Conservation (phyloP, 2,113 vertebrate genomes). For the Furnarius figulus region DNA sequence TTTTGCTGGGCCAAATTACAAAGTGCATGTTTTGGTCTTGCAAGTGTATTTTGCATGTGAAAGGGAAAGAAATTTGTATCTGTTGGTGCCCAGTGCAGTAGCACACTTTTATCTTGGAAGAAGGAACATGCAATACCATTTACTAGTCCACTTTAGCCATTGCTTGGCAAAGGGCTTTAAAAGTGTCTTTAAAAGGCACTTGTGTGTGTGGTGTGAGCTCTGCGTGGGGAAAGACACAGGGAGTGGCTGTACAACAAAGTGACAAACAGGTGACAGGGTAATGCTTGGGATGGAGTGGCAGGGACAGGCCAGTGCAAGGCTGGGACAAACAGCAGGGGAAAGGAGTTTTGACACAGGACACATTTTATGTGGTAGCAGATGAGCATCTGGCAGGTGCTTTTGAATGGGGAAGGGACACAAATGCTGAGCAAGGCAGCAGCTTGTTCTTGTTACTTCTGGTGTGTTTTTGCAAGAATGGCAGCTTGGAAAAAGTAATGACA, state of each 20-base stretch:
- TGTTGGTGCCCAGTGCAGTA: background rate
- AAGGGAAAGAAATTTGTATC: background rate
- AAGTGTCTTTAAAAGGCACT: background rate
- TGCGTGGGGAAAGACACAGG: background rate
- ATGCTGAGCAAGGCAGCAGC: background rate
- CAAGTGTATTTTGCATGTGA: background rate
- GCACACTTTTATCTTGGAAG: background rate
- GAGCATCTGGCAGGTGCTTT: background rate
- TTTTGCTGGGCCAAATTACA: background rate
- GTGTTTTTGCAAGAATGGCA: background rate
- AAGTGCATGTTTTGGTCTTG: background rate
- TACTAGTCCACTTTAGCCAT: background rate
- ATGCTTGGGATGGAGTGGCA: background rate
- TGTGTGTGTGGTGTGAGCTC: background rate
- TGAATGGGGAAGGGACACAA: background rate
- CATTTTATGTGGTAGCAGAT: background rate
- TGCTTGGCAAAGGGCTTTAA: background rate
- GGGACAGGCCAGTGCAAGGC: background rate
- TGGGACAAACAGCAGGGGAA: background rate
- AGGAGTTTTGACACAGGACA: background rate
- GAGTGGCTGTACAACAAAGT: background rate
- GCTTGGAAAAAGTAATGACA: background rate
- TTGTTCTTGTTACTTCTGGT: background rate
- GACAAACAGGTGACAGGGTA: background rate
- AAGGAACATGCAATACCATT: background rate